A percentile compares a stretch with the other conserved stretches of the same genome.
phyloP scores from a whole-genome alignment of 1,140 invertebrate species.

The Lethocerus indicus region DNA sequence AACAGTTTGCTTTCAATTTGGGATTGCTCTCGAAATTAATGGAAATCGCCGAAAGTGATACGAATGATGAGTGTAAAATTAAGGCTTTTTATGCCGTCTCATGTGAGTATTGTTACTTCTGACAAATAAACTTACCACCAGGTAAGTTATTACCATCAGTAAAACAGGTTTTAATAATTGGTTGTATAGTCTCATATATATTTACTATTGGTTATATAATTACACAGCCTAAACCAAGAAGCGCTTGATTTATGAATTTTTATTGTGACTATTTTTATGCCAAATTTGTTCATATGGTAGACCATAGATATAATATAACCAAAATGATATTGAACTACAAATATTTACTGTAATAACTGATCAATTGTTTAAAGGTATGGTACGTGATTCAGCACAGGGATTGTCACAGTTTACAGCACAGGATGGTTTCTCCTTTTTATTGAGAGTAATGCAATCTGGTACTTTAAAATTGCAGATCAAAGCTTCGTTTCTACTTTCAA shows the following conservation, averaged over 20 bases:
- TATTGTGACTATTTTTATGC: no score
- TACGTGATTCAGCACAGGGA: conserved; percentile 5
- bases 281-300: no score
- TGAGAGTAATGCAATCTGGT: conserved; percentile 7
- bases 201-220: background rate
- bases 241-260: no score
- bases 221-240: no score
- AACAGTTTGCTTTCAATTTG: conserved; percentile 6
- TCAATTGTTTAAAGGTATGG: conserved; percentile 4
- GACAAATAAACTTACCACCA: no score
- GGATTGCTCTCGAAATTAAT: conserved; percentile 1
- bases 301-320: no score
- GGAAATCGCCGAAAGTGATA: conserved; percentile 3
- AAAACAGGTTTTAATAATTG: background rate
- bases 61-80: conserved; percentile 4
- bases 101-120: conserved; percentile 6
- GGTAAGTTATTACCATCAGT: no score
- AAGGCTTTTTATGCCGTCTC: conserved; percentile 14
- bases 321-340: background rate
- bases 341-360: background rate
- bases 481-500: conserved; percentile 6
- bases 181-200: background rate
- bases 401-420: conserved; percentile 10
- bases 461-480: conserved; percentile 8
- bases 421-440: conserved; percentile 11